These are phyloP conservation scores for Argya squamiceps DNA, from an alignment of 2,797 vertebrate species.

Conservation along the genomic window DNA sequence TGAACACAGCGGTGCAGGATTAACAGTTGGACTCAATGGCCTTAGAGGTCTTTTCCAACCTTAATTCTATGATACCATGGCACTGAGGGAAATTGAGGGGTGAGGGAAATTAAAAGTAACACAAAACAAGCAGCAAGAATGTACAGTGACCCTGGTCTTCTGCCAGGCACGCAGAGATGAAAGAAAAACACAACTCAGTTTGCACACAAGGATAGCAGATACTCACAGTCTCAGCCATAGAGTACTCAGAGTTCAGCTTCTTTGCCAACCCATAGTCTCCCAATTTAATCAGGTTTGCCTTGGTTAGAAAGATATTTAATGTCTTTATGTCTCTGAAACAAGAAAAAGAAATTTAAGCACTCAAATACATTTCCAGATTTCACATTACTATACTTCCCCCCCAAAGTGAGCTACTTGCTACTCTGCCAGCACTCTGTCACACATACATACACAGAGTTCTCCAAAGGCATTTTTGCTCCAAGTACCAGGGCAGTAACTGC, in stretches of 20 bases:
- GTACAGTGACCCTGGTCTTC: background rate
- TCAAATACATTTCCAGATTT: background rate
- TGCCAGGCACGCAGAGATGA: background rate
- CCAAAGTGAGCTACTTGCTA: background rate
- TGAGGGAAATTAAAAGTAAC: background rate
- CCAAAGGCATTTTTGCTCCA: background rate
- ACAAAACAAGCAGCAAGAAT: background rate
- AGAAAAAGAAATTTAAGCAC: conserved; percentile 26
- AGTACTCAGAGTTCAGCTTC: conserved; percentile 93
- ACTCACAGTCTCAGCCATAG: conserved; percentile 97
- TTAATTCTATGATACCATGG: background rate
- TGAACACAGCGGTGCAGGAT: background rate
- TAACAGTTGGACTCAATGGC: background rate
- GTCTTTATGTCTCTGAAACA: conserved; percentile 95
- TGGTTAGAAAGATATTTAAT: conserved; percentile 98
- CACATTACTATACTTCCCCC: background rate
- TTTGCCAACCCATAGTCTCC: conserved; percentile 98
- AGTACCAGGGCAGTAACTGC: background rate
- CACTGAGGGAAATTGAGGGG: background rate
- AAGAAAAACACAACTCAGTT: background rate
- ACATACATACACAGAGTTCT: background rate
- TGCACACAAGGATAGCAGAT: background rate
- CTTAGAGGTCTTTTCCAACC: background rate
- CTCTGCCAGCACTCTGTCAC: background rate
- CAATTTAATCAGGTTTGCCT: conserved; percentile 96